Evolutionary conservation across 2,888 invertebrate genomes (phyloP).

Genomic region (Eupithecia tripunctaria): DNA sequence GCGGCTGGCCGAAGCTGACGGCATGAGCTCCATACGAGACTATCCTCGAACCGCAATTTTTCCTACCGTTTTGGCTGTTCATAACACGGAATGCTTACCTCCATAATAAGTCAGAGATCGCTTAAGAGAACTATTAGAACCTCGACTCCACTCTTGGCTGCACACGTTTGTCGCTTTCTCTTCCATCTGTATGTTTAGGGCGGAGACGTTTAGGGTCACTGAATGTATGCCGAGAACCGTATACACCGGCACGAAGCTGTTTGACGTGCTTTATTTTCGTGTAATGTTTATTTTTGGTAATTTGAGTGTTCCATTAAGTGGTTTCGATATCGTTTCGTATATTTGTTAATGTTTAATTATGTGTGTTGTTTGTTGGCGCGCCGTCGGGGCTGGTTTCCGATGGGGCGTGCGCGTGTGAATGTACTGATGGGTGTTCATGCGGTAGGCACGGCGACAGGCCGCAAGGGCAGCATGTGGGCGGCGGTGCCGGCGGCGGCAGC

Average conservation of each 20-base stretch:
- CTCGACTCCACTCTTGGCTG: slow-evolving; percentile 84
- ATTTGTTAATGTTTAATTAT: slow-evolving; percentile 59
- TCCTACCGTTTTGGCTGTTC: slow-evolving; percentile 76
- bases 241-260: slow-evolving; percentile 82
- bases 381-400: slow-evolving; percentile 18
- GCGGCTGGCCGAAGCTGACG: slow-evolving; percentile 57
- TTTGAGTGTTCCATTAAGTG: slow-evolving; percentile 78
- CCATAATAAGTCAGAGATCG: slow-evolving; percentile 73
- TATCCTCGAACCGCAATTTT: slow-evolving; percentile 65
- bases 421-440: slow-evolving; percentile 29
- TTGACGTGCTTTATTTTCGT: slow-evolving; percentile 82
- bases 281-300: slow-evolving; percentile 75
- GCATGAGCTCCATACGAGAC: slow-evolving; percentile 64
- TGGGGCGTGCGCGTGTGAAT: slow-evolving; percentile 31
- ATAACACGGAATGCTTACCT: slow-evolving; percentile 81
- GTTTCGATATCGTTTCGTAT: slow-evolving; percentile 70
- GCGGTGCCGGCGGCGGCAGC: slow-evolving; percentile 78
- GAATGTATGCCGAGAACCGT: slow-evolving; percentile 72
- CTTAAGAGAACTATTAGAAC: slow-evolving; percentile 82
- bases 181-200: slow-evolving; percentile 82
- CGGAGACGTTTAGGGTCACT: slow-evolving; percentile 66
- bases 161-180: slow-evolving; percentile 81
- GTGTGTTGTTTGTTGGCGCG: slow-evolving; percentile 33
- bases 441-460: slow-evolving; percentile 82
- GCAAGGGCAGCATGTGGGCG: slow-evolving; percentile 84